These are phyloP conservation scores for Agrilus cyanescens DNA, from an alignment of 2,888 invertebrate genomes.

Conservation along the genomic window DNA sequence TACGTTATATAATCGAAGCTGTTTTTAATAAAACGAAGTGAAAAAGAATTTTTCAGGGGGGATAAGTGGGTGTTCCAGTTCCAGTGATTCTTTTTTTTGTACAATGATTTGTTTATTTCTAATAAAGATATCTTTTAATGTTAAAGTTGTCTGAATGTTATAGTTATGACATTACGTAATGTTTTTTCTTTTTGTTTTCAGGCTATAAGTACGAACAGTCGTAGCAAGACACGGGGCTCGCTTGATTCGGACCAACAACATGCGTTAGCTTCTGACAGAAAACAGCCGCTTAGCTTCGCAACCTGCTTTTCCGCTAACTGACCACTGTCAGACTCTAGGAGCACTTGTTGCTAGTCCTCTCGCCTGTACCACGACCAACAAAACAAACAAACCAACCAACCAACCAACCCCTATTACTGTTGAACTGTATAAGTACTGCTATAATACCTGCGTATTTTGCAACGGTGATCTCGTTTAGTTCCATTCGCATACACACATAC, in stretches of 20 bases:
- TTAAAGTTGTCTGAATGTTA: no score
- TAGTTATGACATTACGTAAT: neutral
- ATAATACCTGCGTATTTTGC: neutral
- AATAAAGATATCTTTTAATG: no score
- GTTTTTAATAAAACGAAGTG: no score
- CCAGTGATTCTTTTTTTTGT: no score
- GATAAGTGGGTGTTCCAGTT: no score
- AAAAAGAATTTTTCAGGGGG: no score
- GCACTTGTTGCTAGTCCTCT: constrained; percentile 10
- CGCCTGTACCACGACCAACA: no score
- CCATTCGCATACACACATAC: no score
- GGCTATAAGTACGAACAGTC: constrained; percentile 21
- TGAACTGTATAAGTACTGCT: neutral
- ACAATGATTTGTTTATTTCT: no score
- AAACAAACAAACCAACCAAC: no score
- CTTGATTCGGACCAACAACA: constrained; percentile 24
- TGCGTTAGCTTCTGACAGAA: constrained; percentile 32
- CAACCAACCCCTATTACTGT: no score
- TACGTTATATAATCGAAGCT: no score
- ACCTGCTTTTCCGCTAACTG: constrained; percentile 31
- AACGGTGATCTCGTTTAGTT: constrained; percentile 10
- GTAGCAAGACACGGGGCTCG: constrained; percentile 30
- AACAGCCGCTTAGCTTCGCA: constrained; percentile 35
- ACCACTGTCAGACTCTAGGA: constrained; percentile 14
- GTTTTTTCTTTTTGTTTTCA: constrained; percentile 16